Evolutionary conservation across 1,140 invertebrate genomes (phyloP).

Genomic region (Streblospio benedicti): DNA sequence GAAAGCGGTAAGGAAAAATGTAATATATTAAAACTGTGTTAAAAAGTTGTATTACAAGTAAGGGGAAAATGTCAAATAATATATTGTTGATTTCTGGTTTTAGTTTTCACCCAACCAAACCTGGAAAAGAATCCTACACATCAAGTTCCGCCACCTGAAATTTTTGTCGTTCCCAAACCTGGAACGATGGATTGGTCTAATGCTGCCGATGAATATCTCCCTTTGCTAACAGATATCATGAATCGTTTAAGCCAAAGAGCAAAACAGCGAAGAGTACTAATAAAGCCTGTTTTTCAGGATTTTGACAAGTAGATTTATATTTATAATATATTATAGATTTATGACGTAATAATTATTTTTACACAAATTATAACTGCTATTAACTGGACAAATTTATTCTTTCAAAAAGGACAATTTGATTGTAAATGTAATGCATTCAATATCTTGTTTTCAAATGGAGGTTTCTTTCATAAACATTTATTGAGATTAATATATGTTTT

Average conservation of each 20-base stretch:
- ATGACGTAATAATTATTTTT: too few relatives aligned
- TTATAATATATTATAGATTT: too few relatives aligned
- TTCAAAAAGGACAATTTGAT: too few relatives aligned
- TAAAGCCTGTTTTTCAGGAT: conserved; percentile 43
- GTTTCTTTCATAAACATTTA: not conserved
- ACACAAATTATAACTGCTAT: too few relatives aligned
- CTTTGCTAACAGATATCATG: conserved; percentile 35
- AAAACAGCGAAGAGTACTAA: conserved; percentile 36
- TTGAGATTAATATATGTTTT: not conserved
- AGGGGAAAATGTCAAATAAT: too few relatives aligned
- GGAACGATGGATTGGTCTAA: conserved; percentile 40
- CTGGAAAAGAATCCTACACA: conserved; percentile 39
- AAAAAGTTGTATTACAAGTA: not conserved
- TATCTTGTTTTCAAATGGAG: too few relatives aligned
- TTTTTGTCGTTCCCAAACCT: conserved; percentile 42
- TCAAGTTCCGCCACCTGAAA: conserved; percentile 35
- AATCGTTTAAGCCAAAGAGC: conserved; percentile 29
- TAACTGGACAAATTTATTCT: too few relatives aligned
- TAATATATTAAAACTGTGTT: not conserved
- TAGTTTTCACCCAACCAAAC: conserved; percentile 43
- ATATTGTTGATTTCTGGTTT: conserved; percentile 4
- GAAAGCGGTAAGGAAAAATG: conserved; percentile 43
- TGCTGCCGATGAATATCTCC: conserved; percentile 32
- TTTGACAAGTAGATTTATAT: conserved; percentile 37
- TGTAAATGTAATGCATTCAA: too few relatives aligned